These are phyloP conservation scores for Vulpes vulpes DNA, from an alignment of 2,113 vertebrate genomes.

Conservation along the genomic window DNA sequence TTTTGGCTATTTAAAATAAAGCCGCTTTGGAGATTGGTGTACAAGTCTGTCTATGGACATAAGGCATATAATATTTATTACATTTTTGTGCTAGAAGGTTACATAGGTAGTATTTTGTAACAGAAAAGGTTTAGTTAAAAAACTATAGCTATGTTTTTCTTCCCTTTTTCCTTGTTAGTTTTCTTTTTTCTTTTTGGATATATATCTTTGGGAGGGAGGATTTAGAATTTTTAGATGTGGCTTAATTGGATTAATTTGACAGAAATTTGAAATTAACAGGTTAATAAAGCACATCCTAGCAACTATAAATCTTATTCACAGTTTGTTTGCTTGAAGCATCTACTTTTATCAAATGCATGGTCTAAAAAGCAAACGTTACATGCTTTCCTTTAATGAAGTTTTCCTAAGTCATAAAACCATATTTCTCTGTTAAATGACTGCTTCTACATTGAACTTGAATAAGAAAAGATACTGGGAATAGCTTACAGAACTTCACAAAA, in stretches of 20 bases:
- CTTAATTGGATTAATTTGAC: constrained; percentile 13
- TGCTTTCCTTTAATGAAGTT: constrained; percentile 5
- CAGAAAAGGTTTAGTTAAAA: neutral
- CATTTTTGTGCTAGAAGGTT: constrained; percentile 36
- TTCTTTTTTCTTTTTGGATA: neutral
- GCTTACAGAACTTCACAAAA: constrained; percentile 5
- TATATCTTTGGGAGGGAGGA: neutral
- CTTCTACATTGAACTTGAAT: neutral
- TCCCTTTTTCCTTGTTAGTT: neutral
- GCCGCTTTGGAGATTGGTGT: neutral
- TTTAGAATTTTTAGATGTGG: neutral
- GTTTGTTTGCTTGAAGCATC: constrained; percentile 42
- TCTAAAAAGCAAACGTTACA: neutral
- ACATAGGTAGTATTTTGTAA: constrained; percentile 17
- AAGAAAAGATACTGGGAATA: neutral
- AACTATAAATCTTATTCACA: neutral
- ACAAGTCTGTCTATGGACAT: neutral
- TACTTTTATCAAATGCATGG: neutral
- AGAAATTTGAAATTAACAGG: neutral
- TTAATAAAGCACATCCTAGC: neutral
- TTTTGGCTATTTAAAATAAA: constrained; percentile 53
- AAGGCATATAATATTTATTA: neutral
- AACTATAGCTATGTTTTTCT: neutral
- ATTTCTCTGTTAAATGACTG: neutral
- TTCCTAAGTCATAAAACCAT: neutral